Conservation (phyloP, 1,140 invertebrate genomes). For the Radopholus similis region DNA sequence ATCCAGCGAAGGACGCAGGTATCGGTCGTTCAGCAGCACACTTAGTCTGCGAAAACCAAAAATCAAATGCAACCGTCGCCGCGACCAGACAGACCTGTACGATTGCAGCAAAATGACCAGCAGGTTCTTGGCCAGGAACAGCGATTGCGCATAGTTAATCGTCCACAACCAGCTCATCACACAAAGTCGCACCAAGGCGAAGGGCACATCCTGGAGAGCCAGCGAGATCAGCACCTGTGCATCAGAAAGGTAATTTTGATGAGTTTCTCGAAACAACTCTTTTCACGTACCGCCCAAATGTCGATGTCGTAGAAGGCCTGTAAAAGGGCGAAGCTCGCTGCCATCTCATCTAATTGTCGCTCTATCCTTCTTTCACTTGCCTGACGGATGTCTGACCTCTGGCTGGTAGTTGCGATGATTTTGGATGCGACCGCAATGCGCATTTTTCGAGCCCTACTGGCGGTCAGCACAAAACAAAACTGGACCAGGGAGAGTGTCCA, state of each 20-base stretch:
- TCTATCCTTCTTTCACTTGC: conserved; percentile 14
- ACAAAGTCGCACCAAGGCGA: conserved; percentile 53
- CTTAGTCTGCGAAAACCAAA: conserved; percentile 27
- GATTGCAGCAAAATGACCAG: conserved; percentile 58
- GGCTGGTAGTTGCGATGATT: conserved; percentile 38
- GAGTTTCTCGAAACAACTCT: too few relatives aligned
- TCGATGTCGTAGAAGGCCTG: conserved; percentile 57
- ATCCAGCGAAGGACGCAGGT: conserved; percentile 43
- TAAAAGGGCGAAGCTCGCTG: background rate
- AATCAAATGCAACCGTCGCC: too few relatives aligned
- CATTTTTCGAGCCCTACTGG: conserved; percentile 56
- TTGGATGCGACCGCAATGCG: conserved; percentile 52
- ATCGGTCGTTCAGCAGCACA: conserved; percentile 59
- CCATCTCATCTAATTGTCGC: background rate
- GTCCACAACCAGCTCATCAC: conserved; percentile 45
- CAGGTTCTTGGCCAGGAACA: conserved; percentile 57
- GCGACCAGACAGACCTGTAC: conserved; percentile 33
- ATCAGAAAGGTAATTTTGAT: too few relatives aligned
- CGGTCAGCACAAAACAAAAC: conserved; percentile 57
- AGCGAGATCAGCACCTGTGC: conserved; percentile 55
- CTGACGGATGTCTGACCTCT: conserved; percentile 34
- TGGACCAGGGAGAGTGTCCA: conserved; percentile 58
- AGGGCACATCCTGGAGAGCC: conserved; percentile 56
- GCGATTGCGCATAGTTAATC: conserved; percentile 57
- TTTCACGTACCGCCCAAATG: conserved; percentile 59